A percentile compares a stretch with the other conserved stretches of the same genome.
Evolutionary conservation across 2,797 vertebrate species (phyloP).

Genomic region (Rhabdomys pumilio): DNA sequence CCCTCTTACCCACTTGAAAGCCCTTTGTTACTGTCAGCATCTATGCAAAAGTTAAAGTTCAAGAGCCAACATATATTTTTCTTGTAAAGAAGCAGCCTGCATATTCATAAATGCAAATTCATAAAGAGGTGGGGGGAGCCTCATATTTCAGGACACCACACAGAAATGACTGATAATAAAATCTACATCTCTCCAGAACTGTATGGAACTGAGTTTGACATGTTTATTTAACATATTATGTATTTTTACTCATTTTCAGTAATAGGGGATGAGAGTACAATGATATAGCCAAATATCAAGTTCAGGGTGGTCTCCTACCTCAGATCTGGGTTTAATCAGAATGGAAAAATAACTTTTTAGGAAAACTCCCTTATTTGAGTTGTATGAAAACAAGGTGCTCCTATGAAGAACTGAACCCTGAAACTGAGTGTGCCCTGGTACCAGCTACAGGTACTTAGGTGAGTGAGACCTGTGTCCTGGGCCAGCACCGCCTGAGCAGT

Average conservation of each 20-base stretch:
- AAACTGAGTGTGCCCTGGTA: not conserved
- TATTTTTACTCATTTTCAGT: constrained; percentile 53
- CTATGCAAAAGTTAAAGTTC: constrained; percentile 42
- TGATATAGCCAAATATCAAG: not conserved
- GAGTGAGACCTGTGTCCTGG: not conserved
- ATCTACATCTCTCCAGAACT: not conserved
- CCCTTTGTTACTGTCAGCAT: constrained; percentile 10
- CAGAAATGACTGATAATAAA: constrained; percentile 39
- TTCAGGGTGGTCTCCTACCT: not conserved
- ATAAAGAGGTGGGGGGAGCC: constrained; percentile 1
- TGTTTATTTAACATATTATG: not conserved
- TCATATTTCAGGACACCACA: constrained; percentile 21
- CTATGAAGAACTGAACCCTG: not conserved
- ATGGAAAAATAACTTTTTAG: constrained; percentile 27
- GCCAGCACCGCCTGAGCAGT: too few relatives aligned
- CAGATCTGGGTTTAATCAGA: constrained; percentile 34
- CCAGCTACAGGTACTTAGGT: not conserved
- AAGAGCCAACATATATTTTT: not conserved
- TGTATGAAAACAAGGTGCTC: constrained; percentile 14
- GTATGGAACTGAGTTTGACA: constrained; percentile 8
- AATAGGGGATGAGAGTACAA: not conserved
- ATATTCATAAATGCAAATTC: constrained; percentile 35
- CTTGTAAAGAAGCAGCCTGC: constrained; percentile 10
- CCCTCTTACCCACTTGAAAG: not conserved
- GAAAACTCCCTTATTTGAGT: constrained; percentile 27